Conservation (phyloP, 1,140 invertebrate species). For the Drosophila repleta region DNA sequence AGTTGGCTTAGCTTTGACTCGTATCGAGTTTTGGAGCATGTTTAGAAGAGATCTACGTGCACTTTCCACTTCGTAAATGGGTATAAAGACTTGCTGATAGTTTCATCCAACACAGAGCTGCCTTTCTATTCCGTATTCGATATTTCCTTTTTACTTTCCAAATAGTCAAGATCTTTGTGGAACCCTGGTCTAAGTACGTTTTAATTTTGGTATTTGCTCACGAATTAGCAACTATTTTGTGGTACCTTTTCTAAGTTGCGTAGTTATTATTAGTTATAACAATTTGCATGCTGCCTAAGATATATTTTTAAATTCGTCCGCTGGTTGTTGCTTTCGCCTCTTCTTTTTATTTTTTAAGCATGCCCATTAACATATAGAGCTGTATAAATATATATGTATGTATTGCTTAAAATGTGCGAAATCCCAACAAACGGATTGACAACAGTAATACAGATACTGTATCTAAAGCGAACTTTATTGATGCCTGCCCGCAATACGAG, state of each 20-base stretch:
- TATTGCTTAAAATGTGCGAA: slow-evolving; percentile 4
- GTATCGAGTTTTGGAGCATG: too few species aligned
- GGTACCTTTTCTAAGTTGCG: slow-evolving; percentile 28
- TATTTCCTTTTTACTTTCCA: too few species aligned
- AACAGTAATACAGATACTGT: slow-evolving; percentile 8
- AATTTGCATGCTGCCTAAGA: slow-evolving; percentile 56
- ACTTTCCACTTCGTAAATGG: too few species aligned
- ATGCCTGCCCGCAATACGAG: slow-evolving; percentile 59
- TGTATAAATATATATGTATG: not conserved
- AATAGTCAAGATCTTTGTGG: too few species aligned
- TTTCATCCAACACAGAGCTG: too few species aligned
- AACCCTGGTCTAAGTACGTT: slow-evolving; percentile 7
- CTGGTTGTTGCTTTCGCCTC: slow-evolving; percentile 19
- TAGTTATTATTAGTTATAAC: slow-evolving; percentile 66
- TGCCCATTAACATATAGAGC: slow-evolving; percentile 28
- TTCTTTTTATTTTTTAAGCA: slow-evolving; percentile 11
- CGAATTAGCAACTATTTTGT: slow-evolving; percentile 49
- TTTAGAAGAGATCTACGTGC: too few species aligned
- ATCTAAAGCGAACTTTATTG: slow-evolving; percentile 39
- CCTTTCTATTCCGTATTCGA: too few species aligned
- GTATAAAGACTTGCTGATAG: too few species aligned
- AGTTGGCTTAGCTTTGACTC: too few species aligned
- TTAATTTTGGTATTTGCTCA: slow-evolving; percentile 39
- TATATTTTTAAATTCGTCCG: slow-evolving; percentile 64
- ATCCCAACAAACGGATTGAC: slow-evolving; percentile 10